Evolutionary conservation across 2,113 vertebrate species (phyloP).

Genomic region (Motacilla alba): DNA sequence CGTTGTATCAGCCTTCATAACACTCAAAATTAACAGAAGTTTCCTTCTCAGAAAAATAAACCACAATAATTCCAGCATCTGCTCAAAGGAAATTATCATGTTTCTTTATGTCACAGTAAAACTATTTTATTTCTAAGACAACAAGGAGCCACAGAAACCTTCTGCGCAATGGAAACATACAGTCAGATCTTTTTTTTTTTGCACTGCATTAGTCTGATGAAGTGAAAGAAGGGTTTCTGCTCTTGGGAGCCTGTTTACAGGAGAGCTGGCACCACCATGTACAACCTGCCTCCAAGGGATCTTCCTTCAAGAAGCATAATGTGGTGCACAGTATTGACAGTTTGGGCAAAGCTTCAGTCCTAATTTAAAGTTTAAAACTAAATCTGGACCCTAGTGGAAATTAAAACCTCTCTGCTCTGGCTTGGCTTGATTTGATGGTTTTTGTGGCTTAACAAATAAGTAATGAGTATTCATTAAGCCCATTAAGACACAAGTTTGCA

Average conservation of each 20-base stretch:
- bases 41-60: neutral
- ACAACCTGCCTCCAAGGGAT: neutral
- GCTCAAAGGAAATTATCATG: neutral
- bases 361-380: neutral
- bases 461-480: neutral
- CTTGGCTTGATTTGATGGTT: neutral
- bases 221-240: neutral
- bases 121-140: neutral
- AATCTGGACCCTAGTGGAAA: neutral
- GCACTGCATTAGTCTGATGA: neutral
- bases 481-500: neutral
- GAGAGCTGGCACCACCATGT: fast-evolving
- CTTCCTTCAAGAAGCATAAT: neutral
- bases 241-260: neutral
- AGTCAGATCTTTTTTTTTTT: neutral
- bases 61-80: neutral
- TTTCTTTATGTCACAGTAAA: neutral
- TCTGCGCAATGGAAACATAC: neutral
- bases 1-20: neutral
- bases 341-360: neutral
- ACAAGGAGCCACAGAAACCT: neutral
- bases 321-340: neutral
- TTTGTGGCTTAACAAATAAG: neutral
- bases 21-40: neutral
- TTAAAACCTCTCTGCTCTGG: neutral